A percentile compares a stretch with the other conserved stretches of the same genome.
Evolutionary conservation across 2,113 vertebrate species (phyloP).

Genomic region (Pterophyllum scalare): DNA sequence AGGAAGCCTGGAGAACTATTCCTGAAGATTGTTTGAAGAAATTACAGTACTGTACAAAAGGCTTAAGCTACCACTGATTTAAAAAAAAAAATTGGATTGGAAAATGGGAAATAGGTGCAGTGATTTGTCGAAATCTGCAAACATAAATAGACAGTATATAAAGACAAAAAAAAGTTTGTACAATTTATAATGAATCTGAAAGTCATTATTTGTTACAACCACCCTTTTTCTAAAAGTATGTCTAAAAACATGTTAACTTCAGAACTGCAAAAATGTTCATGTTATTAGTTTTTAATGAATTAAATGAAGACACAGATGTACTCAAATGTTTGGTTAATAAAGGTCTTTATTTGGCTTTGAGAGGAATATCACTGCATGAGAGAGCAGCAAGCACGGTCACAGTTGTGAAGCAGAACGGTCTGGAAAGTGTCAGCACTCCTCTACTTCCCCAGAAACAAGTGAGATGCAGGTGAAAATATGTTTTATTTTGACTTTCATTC

Average conservation of each 20-base stretch:
- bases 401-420: conserved; percentile 74
- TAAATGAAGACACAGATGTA: conserved; percentile 1
- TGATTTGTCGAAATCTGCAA: too few relatives aligned
- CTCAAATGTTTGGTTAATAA: conserved; percentile 77
- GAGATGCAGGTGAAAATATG: conserved; percentile 63
- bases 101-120: too few relatives aligned
- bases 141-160: too few relatives aligned
- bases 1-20: too few relatives aligned
- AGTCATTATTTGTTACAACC: too few relatives aligned
- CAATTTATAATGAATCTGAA: too few relatives aligned
- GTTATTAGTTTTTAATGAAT: neutral
- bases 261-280: rapidly evolving
- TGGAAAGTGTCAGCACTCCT: conserved; percentile 63
- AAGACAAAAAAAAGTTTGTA: too few relatives aligned
- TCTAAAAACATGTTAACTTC: neutral
- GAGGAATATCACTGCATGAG: conserved; percentile 76
- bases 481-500: conserved; percentile 62
- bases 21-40: too few relatives aligned
- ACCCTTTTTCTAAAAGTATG: too few relatives aligned
- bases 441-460: conserved; percentile 59
- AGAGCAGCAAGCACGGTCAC: conserved; percentile 78
- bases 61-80: too few relatives aligned
- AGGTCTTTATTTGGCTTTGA: conserved; percentile 87
- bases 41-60: too few relatives aligned
- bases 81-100: too few relatives aligned